Evolutionary conservation across 35 echinoderm and acorn worm genomes (phyloP), one percentile per base, ranked within the genome.

Genomic region (Heliocidaris tuberculata): DNA sequence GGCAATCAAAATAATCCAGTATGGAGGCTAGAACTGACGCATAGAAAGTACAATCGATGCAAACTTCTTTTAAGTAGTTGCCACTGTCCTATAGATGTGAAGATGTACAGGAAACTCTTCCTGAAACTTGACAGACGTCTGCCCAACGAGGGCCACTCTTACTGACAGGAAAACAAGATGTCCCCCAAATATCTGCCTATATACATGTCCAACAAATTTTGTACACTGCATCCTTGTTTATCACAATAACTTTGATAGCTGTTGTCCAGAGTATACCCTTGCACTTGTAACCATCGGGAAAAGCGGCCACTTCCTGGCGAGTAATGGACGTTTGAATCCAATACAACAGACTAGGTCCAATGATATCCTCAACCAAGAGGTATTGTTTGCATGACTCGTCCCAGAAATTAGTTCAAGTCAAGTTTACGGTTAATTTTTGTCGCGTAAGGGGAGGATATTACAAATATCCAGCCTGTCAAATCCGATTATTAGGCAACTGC

Each of bases 361-460:
- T 78, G 65, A 78, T 78, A 78, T 78, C 19, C 35, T 24, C 65
- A 27, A 78, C 65, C 65, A 2, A 78, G 1, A 78, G 65, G 15
- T 78, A 78, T 78, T 78, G 65, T 78, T 78, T 78, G 65, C 65
- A 78, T 78, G 65, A 78, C 65, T 78, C 65, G 65, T 78, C 65
- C 65, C 15, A 78, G 65, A n/a, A 78, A 78, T 78, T 78, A 78
- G 65, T 78, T 78, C 65, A 78, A 78, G 65, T 78, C 65, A 78
- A 78, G 65, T 78, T 78, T 78, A 78, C 65, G 24, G 65, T 78
- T 78, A 78, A 78, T 27, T 78, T 78, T n/a, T 78, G 65, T 78
- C 65, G 65, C 65, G 65, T 78, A 78, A 78, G 65, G 65, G 65
- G 87, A 89, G 87, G 87, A 89, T 89, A 48, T 89, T 89, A 47